Percentiles rank a stretch among this genome's conserved stretches.
phyloP scores from a whole-genome alignment of 37 sponge, comb jelly and placozoan species.

The Beroe forskalii region DNA sequence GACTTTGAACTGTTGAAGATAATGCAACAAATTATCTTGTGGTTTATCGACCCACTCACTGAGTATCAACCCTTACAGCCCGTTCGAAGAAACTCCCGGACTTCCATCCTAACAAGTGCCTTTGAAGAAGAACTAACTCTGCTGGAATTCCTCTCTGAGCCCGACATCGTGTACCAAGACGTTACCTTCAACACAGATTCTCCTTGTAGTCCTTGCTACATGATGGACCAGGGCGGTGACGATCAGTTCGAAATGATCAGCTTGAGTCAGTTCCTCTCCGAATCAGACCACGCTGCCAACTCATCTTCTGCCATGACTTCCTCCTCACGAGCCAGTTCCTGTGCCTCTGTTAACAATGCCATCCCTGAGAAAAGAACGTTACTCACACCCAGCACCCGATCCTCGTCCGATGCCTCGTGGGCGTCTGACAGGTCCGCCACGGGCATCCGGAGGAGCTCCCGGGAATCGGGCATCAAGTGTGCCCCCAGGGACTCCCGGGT shows the following conservation, averaged over 20 bases:
- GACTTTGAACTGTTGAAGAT: too few relatives aligned
- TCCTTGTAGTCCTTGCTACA: background rate
- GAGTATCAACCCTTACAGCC: too few relatives aligned
- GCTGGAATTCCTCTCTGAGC: slow-evolving; percentile 7
- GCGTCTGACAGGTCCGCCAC: slow-evolving; percentile 3
- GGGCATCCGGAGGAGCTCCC: slow-evolving; percentile 12
- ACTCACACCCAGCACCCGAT: slow-evolving; percentile 8
- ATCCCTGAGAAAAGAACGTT: background rate
- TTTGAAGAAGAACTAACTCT: slow-evolving; percentile 40
- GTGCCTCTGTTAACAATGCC: background rate
- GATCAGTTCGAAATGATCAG: slow-evolving; percentile 38
- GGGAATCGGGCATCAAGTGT: slow-evolving; percentile 36
- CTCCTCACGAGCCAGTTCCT: slow-evolving; percentile 29
- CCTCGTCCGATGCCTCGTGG: slow-evolving; percentile 13
- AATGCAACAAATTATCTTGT: too few relatives aligned
- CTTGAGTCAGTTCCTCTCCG: slow-evolving; percentile 6
- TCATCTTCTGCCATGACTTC: background rate
- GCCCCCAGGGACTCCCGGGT: background rate
- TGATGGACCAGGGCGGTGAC: background rate
- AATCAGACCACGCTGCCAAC: background rate
- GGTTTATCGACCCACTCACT: too few relatives aligned
- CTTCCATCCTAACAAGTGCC: slow-evolving; percentile 3
- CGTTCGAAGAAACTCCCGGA: slow-evolving; percentile 6
- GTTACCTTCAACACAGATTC: background rate
- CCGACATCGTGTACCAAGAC: slow-evolving; percentile 36